Base-by-base conservation (phyloP, 2,113 vertebrate genomes). In the Haliaeetus leucogaster region DNA sequence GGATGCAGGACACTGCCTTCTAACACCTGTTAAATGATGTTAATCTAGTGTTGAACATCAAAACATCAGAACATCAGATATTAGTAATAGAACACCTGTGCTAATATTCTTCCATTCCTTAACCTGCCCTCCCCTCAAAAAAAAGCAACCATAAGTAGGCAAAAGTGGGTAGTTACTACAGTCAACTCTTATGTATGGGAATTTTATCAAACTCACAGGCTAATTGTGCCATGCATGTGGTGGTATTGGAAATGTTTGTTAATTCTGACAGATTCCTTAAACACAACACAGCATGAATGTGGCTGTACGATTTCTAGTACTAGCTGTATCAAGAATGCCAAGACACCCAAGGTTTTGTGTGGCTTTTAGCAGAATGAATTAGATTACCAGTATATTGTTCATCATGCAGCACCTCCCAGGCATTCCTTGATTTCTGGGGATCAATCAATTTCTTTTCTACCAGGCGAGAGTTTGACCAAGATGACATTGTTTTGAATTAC, bases 401-500 rank as follows among this genome's bases (percentile, higher is more conserved):
- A 45, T 59, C 23, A 72, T 48, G 50, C 4, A 83, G 16, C 11
- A 61, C 26, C 23, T 94, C 63, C 32, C 38, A 84, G 48, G 56
- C 53, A 72, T 82, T 85, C 76, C 67, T 90, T 81, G 32, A 38
- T 67, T 81, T 45, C 50, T 90, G 63, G 55, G 26, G 20, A 79
- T 91, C 62, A 92, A 92, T 77, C 34, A 0, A n/a, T 94, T 94
- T 93, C 10, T 91, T 79, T 91, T 62, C 34, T 77, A 30, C 50
- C 95, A 99, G 99, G 95, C 87, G 95, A 21, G 98, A 99, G 71
- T 99, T 99, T 97, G 96, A 98, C 78, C 87, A 86, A 71, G 97
- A 98, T 4, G 98, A 99, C 94, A 97, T 99, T 5, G 98, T 97
- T 55, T 73, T 99, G 63, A 99, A 99, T 96, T 99, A 99, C 96